Evolutionary conservation across 1,140 invertebrate genomes (phyloP).

Genomic region (Camponotus floridanus): DNA sequence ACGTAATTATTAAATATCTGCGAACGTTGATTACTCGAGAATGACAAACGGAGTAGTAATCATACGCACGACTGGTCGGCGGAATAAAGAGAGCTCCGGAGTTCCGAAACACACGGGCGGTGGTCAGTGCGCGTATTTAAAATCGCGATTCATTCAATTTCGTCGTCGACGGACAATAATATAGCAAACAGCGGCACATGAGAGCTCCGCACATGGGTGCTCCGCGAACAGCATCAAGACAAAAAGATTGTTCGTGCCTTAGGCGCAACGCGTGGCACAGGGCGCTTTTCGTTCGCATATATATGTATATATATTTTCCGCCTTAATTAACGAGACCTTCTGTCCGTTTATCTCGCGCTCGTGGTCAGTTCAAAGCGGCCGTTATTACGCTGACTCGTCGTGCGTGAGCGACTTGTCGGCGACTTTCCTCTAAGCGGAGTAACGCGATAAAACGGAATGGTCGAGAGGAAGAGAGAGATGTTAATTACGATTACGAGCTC

Average conservation of each 20-base stretch:
- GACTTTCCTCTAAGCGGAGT: conserved; percentile 46
- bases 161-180: conserved; percentile 60
- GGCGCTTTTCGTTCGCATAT: conserved; percentile 58
- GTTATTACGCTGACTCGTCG: conserved; percentile 65
- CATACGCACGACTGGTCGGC: conserved; percentile 25
- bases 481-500: conserved; percentile 59
- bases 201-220: background rate
- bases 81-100: conserved; percentile 43
- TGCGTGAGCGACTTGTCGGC: conserved; percentile 59
- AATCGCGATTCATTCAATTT: conserved; percentile 69
- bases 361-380: conserved; percentile 67
- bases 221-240: conserved; percentile 21
- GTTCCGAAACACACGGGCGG: conserved; percentile 1
- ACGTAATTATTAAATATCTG: conserved; percentile 22
- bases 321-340: conserved; percentile 67
- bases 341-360: conserved; percentile 52
- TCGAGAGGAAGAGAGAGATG: conserved; percentile 32
- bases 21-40: conserved; percentile 37
- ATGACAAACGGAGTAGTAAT: conserved; percentile 50
- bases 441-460: conserved; percentile 42
- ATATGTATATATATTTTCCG: conserved; percentile 29
- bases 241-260: conserved; percentile 52
- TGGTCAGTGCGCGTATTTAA: conserved; percentile 49
- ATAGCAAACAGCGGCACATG: conserved; percentile 22
- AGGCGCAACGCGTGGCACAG: conserved; percentile 11